A percentile compares a stretch with the other conserved stretches of the same genome.
Evolutionary conservation across 2,113 vertebrate genomes (phyloP).

Genomic region (Delphinapterus leucas): DNA sequence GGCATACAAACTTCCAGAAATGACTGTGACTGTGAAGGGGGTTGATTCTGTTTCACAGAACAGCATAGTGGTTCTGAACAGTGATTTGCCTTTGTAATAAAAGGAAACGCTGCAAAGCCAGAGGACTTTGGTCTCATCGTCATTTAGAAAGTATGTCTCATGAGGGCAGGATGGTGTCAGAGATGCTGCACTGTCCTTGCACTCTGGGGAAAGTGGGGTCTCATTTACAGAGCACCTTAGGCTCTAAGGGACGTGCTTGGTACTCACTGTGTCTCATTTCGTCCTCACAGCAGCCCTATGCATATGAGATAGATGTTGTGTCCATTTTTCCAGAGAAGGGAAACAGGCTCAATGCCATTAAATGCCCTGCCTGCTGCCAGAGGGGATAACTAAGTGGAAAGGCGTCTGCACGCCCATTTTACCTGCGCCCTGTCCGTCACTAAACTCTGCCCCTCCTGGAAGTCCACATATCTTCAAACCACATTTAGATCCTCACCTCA

Average conservation of each 20-base stretch:
- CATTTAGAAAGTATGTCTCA: not conserved
- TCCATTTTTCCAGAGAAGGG: not conserved
- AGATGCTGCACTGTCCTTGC: not conserved
- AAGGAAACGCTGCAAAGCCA: not conserved
- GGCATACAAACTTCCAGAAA: not conserved
- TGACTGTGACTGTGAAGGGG: rapidly evolving
- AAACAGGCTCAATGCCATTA: not conserved
- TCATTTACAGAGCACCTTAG: not conserved
- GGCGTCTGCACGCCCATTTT: not conserved
- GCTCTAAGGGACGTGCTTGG: not conserved
- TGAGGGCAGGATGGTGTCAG: not conserved
- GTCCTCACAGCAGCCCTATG: not conserved
- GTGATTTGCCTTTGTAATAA: not conserved
- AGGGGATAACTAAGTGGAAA: not conserved
- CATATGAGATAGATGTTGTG: not conserved
- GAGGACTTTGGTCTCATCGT: not conserved
- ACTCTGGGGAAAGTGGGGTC: not conserved
- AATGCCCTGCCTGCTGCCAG: not conserved
- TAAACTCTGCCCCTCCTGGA: not conserved
- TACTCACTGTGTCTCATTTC: not conserved
- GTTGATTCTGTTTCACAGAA: not conserved
- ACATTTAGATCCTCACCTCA: not conserved
- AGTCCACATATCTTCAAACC: not conserved
- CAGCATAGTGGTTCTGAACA: not conserved
- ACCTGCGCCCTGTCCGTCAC: not conserved